These are phyloP conservation scores for Mesoligia furuncula DNA, from an alignment of 2,888 invertebrate genomes.

Conservation along the genomic window DNA sequence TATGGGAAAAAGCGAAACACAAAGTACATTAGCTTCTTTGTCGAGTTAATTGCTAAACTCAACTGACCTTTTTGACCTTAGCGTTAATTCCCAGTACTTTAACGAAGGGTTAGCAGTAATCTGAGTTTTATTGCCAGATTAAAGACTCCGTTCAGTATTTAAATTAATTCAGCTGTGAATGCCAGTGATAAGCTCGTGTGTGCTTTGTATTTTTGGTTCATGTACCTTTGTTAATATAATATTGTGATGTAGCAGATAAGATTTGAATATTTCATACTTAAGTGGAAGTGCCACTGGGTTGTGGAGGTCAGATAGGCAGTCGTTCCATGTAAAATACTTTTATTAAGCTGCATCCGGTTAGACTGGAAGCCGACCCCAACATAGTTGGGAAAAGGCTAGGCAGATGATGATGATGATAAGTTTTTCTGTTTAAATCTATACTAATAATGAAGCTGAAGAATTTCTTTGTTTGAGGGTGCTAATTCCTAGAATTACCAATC, in stretches of 20 bases:
- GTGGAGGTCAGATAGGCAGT: no score
- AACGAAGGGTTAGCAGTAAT: slow-evolving; percentile 53
- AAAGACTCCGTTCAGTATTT: slow-evolving; percentile 44
- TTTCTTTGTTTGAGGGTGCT: no score
- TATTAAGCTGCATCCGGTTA: no score
- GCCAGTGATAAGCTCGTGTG: slow-evolving; percentile 41
- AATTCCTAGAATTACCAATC: no score
- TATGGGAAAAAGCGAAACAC: slow-evolving; percentile 16
- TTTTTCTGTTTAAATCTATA: neutral
- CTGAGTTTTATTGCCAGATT: slow-evolving; percentile 56
- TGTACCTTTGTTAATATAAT: slow-evolving; percentile 30
- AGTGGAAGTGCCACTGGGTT: no score
- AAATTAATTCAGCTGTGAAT: slow-evolving; percentile 37
- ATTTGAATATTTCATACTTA: neutral
- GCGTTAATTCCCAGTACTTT: slow-evolving; percentile 59
- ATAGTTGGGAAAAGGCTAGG: no score
- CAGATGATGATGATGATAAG: no score
- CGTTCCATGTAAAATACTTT: no score
- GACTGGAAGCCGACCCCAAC: no score
- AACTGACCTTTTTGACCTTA: slow-evolving; percentile 61
- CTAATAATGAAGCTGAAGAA: no score
- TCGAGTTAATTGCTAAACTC: slow-evolving; percentile 53
- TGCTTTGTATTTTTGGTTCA: slow-evolving; percentile 36
- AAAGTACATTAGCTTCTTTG: slow-evolving; percentile 26
- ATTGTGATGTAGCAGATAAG: slow-evolving; percentile 6